These are phyloP conservation scores for Cydia strobilella DNA, from an alignment of 1,140 invertebrate species.

Conservation along the genomic window DNA sequence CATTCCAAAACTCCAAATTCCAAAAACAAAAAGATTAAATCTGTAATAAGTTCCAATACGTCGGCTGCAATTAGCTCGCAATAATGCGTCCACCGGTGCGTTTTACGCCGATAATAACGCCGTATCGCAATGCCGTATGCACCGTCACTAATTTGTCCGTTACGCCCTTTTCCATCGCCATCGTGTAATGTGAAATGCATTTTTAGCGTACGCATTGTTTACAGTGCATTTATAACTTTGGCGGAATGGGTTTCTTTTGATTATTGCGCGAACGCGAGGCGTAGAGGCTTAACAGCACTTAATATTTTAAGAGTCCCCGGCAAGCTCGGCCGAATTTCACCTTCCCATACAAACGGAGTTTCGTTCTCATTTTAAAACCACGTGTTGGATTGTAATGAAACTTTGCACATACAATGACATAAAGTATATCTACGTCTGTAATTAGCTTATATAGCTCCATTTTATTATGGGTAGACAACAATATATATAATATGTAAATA, in stretches of 20 bases:
- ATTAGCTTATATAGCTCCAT: too few relatives aligned
- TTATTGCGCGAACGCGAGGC: too few relatives aligned
- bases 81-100: neutral
- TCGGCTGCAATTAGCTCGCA: neutral
- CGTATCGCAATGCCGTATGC: neutral
- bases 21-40: neutral
- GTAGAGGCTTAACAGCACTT: too few relatives aligned
- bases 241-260: neutral
- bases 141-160: neutral
- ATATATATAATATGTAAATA: too few relatives aligned
- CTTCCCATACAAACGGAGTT: too few relatives aligned
- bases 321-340: too few relatives aligned
- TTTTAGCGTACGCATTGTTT: slow-evolving; percentile 13
- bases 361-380: too few relatives aligned
- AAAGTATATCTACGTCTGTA: too few relatives aligned
- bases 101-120: neutral
- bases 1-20: neutral
- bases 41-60: neutral
- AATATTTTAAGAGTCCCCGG: too few relatives aligned
- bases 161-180: neutral
- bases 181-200: neutral
- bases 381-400: too few relatives aligned
- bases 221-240: neutral
- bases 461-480: too few relatives aligned
- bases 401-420: too few relatives aligned